Evolutionary conservation across 2,113 vertebrate species (phyloP).

Genomic region (Symphodus melops): DNA sequence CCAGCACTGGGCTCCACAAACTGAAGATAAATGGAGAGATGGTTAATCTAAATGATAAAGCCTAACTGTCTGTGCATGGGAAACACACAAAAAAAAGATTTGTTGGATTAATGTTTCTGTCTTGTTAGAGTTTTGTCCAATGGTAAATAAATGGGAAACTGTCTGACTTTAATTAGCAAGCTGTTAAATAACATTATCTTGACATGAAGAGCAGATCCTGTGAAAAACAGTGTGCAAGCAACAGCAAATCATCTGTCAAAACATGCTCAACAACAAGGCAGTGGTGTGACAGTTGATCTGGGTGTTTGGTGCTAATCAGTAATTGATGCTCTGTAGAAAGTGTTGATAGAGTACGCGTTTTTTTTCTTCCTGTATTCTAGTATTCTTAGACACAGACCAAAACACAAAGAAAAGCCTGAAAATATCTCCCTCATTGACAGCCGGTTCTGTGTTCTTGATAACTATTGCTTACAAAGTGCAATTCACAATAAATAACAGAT

Average conservation of each 20-base stretch:
- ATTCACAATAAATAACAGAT: no score
- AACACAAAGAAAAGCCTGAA: no score
- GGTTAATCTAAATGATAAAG: not conserved
- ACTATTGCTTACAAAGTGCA: no score
- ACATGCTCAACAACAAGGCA: constrained; percentile 7
- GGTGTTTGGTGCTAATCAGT: not conserved
- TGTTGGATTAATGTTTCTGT: not conserved
- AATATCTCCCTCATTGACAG: no score
- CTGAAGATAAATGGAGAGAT: not conserved
- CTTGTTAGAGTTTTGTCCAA: not conserved
- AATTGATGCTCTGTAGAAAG: not conserved
- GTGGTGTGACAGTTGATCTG: not conserved
- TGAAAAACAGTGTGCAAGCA: not conserved
- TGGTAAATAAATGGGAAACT: not conserved
- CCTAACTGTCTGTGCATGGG: not conserved
- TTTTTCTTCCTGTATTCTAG: not conserved
- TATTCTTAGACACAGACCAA: no score
- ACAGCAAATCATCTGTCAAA: constrained; percentile 18
- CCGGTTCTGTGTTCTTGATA: no score
- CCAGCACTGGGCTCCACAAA: not conserved
- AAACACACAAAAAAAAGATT: not conserved
- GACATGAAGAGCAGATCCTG: not conserved
- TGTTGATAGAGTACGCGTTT: not conserved
- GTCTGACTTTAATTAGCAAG: not conserved
- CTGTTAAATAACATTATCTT: not conserved